phyloP scores from a whole-genome alignment of 2,113 vertebrate genomes.

The Hydrochoerus hydrochaeris region DNA sequence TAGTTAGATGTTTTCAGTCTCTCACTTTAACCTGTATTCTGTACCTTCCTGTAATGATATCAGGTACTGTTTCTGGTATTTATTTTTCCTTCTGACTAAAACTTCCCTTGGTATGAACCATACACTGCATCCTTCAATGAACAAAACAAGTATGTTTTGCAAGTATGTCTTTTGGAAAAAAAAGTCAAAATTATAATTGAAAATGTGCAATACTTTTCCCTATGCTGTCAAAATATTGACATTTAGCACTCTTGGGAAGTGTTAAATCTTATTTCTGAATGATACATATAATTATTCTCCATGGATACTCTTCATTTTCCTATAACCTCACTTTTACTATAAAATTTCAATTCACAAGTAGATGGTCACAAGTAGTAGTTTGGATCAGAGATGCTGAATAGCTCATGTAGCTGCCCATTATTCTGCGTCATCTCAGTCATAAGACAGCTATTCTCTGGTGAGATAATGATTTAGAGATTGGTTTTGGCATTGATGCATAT shows the following conservation, averaged over 20 bases:
- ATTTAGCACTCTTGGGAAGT: conserved; percentile 21
- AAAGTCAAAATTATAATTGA: conserved; percentile 59
- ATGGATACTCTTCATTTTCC: conserved; percentile 27
- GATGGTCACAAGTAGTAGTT: background rate
- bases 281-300: background rate
- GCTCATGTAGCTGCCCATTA: background rate
- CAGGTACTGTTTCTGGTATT: background rate
- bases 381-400: background rate
- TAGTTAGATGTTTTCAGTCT: background rate
- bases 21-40: background rate
- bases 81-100: conserved; percentile 29
- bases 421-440: background rate
- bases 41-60: background rate
- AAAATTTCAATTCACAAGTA: conserved; percentile 27
- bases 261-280: conserved; percentile 25
- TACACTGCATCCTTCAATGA: background rate
- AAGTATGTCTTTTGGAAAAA: conserved; percentile 45
- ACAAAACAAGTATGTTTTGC: background rate
- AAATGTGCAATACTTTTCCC: conserved; percentile 28
- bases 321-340: background rate
- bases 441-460: background rate
- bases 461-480: background rate
- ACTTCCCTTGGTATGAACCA: background rate
- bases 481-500: background rate
- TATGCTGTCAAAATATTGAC: conserved; percentile 48